phyloP scores from a whole-genome alignment of 1,140 invertebrate species.

The Drosophila quadrilineata region DNA sequence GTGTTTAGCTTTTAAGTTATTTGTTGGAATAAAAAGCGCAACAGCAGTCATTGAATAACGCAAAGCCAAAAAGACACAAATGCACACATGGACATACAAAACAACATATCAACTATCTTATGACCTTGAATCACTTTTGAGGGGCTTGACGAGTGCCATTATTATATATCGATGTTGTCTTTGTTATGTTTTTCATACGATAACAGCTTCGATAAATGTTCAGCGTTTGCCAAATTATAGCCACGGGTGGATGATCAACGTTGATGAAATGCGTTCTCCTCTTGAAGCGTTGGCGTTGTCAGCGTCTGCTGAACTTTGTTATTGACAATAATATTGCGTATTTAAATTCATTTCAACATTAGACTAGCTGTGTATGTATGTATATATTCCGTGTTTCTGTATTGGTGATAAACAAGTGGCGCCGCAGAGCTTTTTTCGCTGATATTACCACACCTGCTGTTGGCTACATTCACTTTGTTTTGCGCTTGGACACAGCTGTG shows the following conservation, averaged over 20 bases:
- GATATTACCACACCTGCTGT: neutral
- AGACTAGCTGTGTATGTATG: constrained; percentile 1
- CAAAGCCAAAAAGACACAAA: constrained; percentile 10
- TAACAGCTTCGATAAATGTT: neutral
- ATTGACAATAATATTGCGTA: constrained; percentile 68
- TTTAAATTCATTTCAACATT: constrained; percentile 56
- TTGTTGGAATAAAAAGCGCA: constrained; percentile 65
- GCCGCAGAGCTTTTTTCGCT: constrained; percentile 44
- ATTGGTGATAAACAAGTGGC: constrained; percentile 61
- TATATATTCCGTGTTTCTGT: constrained; percentile 13
- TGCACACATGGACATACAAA: neutral
- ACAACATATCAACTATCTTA: constrained; percentile 10
- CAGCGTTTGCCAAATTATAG: constrained; percentile 39
- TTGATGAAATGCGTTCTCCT: constrained; percentile 44
- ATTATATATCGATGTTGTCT: no score
- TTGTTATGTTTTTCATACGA: constrained; percentile 1
- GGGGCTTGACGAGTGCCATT: constrained; percentile 18
- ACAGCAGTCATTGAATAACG: constrained; percentile 60
- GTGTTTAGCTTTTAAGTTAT: constrained; percentile 72
- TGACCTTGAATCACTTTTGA: constrained; percentile 40
- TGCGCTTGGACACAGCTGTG: no score
- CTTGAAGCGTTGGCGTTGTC: no score
- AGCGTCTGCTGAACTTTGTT: constrained; percentile 38
- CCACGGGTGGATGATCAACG: constrained; percentile 19
- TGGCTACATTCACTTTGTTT: no score